These are phyloP conservation scores for Calephelis nemesis DNA, from an alignment of 1,140 invertebrate genomes.

Conservation along the genomic window DNA sequence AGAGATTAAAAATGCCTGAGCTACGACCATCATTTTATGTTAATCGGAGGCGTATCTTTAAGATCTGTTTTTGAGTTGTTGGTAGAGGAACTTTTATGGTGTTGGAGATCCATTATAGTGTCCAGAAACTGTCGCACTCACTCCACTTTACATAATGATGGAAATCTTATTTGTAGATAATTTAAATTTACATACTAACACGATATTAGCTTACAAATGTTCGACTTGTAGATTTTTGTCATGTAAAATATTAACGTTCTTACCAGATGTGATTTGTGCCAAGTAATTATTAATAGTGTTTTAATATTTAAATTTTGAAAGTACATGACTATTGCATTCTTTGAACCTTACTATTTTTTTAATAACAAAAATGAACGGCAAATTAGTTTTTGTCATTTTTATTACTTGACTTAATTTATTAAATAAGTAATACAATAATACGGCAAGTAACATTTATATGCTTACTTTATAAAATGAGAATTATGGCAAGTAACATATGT, in stretches of 20 bases:
- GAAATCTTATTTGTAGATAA: conserved; percentile 1
- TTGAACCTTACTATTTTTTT: too few species aligned
- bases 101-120: not conserved
- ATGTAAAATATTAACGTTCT: not conserved
- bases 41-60: not conserved
- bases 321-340: too few species aligned
- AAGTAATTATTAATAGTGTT: not conserved
- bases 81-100: not conserved
- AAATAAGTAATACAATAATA: too few species aligned
- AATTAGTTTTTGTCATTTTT: too few species aligned
- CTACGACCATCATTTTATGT: not conserved
- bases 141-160: conserved; percentile 3
- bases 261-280: not conserved
- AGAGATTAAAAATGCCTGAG: not conserved
- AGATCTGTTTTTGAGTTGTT: not conserved
- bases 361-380: too few species aligned
- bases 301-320: not conserved
- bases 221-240: conserved; percentile 1
- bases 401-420: too few species aligned
- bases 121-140: not conserved
- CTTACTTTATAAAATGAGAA: too few species aligned
- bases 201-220: conserved; percentile 1
- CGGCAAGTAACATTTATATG: too few species aligned
- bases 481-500: too few species aligned
- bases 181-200: conserved; percentile 10